These are phyloP conservation scores for Heterotis niloticus DNA, from an alignment of 2,113 vertebrate genomes.

Conservation along the genomic window DNA sequence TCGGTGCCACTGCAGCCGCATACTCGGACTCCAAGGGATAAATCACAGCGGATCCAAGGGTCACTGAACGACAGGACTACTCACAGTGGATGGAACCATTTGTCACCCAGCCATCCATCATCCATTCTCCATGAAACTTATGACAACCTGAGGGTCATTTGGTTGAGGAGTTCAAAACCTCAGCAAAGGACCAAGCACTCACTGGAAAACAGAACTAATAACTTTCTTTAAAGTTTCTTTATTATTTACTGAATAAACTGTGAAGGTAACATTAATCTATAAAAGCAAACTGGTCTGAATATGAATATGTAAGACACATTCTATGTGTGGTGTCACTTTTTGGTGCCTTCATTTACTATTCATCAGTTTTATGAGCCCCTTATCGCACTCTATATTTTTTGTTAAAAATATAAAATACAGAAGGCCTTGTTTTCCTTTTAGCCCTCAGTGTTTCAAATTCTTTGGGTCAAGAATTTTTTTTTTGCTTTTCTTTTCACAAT, in stretches of 20 bases:
- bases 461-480: too few species aligned
- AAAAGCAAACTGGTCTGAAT: slow-evolving; percentile 72
- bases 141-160: slow-evolving; percentile 72
- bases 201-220: slow-evolving; percentile 55
- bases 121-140: slow-evolving; percentile 59
- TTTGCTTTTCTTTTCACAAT: too few species aligned
- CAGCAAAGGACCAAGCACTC: slow-evolving; percentile 61
- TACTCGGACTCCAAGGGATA: slow-evolving; percentile 62
- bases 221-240: too few species aligned
- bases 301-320: slow-evolving; percentile 61
- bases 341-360: slow-evolving; percentile 45
- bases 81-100: slow-evolving; percentile 59
- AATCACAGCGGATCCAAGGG: slow-evolving; percentile 59
- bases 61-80: slow-evolving; percentile 65
- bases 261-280: slow-evolving; percentile 76
- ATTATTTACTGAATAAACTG: slow-evolving; percentile 65
- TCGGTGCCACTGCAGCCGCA: slow-evolving; percentile 57
- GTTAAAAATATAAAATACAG: slow-evolving; percentile 54
- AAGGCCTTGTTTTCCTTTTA: slow-evolving; percentile 15
- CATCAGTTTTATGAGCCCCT: slow-evolving; percentile 59
- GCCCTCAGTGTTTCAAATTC: slow-evolving; percentile 31
- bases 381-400: slow-evolving; percentile 46
- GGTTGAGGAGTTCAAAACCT: slow-evolving; percentile 71
- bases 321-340: slow-evolving; percentile 60
- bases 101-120: slow-evolving; percentile 56